These are phyloP conservation scores for Microtus obscurus DNA, from an alignment of 2,797 vertebrate genomes.

Conservation along the genomic window DNA sequence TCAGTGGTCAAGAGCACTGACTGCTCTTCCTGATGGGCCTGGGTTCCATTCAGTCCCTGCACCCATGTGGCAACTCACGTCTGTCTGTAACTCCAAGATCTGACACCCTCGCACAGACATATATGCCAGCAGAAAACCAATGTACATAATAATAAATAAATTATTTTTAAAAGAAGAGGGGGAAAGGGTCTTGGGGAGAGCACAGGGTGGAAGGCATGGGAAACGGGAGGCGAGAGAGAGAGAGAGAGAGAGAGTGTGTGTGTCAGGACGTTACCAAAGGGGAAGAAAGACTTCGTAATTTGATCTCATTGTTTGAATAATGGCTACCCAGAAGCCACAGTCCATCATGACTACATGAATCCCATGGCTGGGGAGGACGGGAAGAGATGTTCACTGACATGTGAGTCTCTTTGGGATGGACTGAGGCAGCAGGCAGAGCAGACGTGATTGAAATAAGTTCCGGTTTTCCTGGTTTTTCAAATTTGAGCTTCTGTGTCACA, in stretches of 20 bases:
- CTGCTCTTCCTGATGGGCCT: too few species aligned
- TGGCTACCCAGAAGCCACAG: neutral
- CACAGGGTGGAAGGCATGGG: neutral
- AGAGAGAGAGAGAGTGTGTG: neutral
- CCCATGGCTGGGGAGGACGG: neutral
- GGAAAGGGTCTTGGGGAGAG: neutral
- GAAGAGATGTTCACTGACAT: neutral
- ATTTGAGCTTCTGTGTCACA: neutral
- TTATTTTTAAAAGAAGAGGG: too few species aligned
- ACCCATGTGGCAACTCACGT: too few species aligned
- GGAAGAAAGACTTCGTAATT: neutral
- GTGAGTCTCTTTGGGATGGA: neutral
- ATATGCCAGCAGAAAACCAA: too few species aligned
- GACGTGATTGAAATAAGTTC: neutral
- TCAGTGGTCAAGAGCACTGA: too few species aligned
- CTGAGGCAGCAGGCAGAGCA: neutral
- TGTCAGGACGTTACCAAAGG: neutral
- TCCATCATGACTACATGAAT: neutral
- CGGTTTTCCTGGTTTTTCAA: constrained; percentile 2
- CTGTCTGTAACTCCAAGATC: too few species aligned
- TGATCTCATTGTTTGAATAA: constrained; percentile 17
- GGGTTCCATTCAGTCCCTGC: too few species aligned
- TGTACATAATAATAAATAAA: too few species aligned
- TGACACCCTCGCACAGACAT: too few species aligned
- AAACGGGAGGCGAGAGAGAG: neutral